These are phyloP conservation scores for Andinoacara biseriatus DNA, from an alignment of 2,113 vertebrate species.

Conservation along the genomic window DNA sequence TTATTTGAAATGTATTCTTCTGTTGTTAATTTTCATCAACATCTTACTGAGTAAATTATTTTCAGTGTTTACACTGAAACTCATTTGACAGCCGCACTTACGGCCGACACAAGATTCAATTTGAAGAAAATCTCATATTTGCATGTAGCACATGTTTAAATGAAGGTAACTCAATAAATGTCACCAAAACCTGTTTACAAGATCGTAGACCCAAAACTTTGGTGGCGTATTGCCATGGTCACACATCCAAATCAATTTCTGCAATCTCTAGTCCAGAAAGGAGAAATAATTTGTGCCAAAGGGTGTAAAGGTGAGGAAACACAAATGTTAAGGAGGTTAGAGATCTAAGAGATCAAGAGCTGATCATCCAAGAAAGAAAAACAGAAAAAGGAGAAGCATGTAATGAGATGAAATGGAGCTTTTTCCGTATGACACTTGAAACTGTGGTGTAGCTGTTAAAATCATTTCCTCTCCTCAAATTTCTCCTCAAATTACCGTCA, in stretches of 20 bases:
- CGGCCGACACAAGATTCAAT: conserved; percentile 16
- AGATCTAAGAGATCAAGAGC: conserved; percentile 31
- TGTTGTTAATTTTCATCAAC: not conserved
- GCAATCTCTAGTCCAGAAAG: conserved; percentile 8
- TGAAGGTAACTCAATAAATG: conserved; percentile 44
- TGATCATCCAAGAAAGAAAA: conserved; percentile 11
- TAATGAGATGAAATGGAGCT: conserved; percentile 3
- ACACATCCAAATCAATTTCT: conserved; percentile 40
- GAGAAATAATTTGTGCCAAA: conserved; percentile 22
- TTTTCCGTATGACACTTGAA: not conserved
- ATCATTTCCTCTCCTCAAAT: conserved; percentile 37
- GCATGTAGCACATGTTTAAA: conserved; percentile 16
- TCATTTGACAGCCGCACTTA: conserved; percentile 22
- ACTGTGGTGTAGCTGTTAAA: conserved; percentile 35
- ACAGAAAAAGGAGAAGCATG: conserved; percentile 6
- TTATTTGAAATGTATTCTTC: not conserved
- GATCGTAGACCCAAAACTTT: conserved; percentile 9
- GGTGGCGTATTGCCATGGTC: conserved; percentile 19
- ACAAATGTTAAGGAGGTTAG: conserved; percentile 9
- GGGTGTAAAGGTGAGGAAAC: conserved; percentile 26
- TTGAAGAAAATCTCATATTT: conserved; percentile 37
- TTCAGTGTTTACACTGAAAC: conserved; percentile 11
- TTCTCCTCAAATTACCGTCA: conserved; percentile 18
- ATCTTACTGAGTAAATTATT: not conserved
- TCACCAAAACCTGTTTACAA: conserved; percentile 20